Percentiles rank a stretch among this genome's conserved stretches.
phyloP scores from a whole-genome alignment of 2,797 vertebrate genomes.

The Sebastolobus altivelis region DNA sequence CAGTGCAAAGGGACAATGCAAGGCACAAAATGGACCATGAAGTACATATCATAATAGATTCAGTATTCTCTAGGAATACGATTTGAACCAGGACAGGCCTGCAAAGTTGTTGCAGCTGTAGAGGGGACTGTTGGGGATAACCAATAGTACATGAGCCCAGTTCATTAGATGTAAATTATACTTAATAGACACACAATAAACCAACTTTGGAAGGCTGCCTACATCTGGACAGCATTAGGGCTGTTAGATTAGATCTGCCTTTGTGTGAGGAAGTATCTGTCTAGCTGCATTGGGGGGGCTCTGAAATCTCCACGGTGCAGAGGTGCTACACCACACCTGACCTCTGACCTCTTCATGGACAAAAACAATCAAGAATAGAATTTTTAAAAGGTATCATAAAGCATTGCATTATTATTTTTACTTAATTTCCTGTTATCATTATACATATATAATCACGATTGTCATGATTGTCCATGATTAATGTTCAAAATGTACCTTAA shows the following conservation, averaged over 20 bases:
- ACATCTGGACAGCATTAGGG: constrained; percentile 28
- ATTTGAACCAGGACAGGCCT: neutral
- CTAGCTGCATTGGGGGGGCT: neutral
- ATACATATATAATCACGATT: no score
- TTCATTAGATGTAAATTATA: neutral
- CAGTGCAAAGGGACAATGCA: neutral
- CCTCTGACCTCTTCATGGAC: neutral
- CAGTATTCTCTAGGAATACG: neutral
- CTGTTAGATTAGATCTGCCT: neutral
- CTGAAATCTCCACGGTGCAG: neutral
- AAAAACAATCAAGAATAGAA: neutral
- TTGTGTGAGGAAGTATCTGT: neutral
- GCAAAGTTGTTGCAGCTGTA: constrained; percentile 1
- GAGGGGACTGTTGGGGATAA: neutral
- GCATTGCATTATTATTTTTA: neutral
- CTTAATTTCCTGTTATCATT: no score
- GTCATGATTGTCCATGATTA: no score
- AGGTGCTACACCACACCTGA: neutral
- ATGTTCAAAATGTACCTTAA: no score
- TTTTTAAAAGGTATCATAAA: neutral
- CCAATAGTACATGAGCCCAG: neutral
- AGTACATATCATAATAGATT: neutral
- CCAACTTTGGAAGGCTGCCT: neutral
- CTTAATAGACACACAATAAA: neutral
- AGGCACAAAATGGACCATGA: neutral